Evolutionary conservation across 1,140 invertebrate genomes (phyloP).

Genomic region (Drosophila orosa): DNA sequence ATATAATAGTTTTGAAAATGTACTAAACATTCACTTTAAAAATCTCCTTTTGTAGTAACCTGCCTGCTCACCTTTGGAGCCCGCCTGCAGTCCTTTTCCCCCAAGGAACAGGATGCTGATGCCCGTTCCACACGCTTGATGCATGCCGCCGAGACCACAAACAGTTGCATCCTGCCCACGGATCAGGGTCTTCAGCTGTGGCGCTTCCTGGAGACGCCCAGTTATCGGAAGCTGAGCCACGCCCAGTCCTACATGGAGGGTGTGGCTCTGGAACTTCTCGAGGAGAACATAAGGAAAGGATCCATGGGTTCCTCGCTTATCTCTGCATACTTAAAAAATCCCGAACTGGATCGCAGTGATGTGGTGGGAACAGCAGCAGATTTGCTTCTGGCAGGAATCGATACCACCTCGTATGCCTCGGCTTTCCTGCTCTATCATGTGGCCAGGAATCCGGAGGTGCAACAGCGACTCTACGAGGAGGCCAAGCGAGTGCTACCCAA

Average conservation of each 20-base stretch:
- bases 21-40: background rate
- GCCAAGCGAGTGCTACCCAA: constrained; percentile 86
- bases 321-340: constrained; percentile 88
- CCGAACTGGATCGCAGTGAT: constrained; percentile 90
- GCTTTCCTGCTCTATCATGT: constrained; percentile 93
- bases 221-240: constrained; percentile 89
- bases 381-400: constrained; percentile 93
- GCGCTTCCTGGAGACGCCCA: constrained; percentile 89
- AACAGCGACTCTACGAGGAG: constrained; percentile 90
- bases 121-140: constrained; percentile 90
- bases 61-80: constrained; percentile 89
- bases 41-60: constrained; percentile 86
- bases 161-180: constrained; percentile 88
- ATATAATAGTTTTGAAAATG: background rate
- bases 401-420: constrained; percentile 93
- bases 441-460: constrained; percentile 89
- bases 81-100: constrained; percentile 87
- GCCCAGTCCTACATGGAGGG: constrained; percentile 91
- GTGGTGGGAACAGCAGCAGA: constrained; percentile 92
- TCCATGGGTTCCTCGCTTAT: constrained; percentile 85
- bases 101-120: constrained; percentile 85
- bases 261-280: constrained; percentile 88
- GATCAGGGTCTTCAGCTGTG: constrained; percentile 91
- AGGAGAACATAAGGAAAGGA: constrained; percentile 85
- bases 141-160: constrained; percentile 89